Base-by-base conservation (phyloP, 2,888 invertebrate species). In the Epirrita christyi region DNA sequence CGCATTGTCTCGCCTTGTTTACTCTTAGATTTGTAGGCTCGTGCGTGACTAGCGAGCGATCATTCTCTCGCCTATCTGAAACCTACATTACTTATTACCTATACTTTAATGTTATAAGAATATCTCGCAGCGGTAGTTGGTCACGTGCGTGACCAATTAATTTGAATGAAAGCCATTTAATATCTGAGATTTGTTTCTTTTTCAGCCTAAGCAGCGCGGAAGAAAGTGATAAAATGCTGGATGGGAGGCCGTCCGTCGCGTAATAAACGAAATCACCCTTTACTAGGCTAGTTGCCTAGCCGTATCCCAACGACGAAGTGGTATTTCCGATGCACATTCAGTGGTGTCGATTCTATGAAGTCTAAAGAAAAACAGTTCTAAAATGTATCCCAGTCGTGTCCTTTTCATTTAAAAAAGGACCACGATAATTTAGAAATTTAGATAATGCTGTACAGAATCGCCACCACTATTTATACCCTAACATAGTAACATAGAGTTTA, bases 161-260 rank as follows among this genome's bases (percentile, higher is more conserved):
- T 60, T 57, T 10, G 15, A 28, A 28, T 40, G 41, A 14, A n/a
- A n/a, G 10, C n/a, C 3, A 36, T 21, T 21, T 21, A 2, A 21
- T 2, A 21, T 21, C 21, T 21, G 21, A 21, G 21, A 21, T 36
- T n/a, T 37, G 13, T 50, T 11, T 74, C 68, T 54, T 68, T 92
- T 91, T 53, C 86, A 94, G 94, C 76, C 80, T 93, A 72, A 94
- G 94, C 88, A 94, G 94, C 75, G 94, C 94, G 51, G 96, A 96
- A 80, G 96, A 96, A 80, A 95, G 95, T 68, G 95, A 96, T 80
- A 94, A 95, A 69, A 95, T 96, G 95, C 88, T 95, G 68, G 95
- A 95, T 77, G 94, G 94, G 29, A 94, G 95, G 78, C 95, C 95
- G 50, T 95, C 95, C 15, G 90, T 95, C 64, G 95, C 95, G 81